Percentiles rank a stretch among this genome's conserved stretches.
phyloP scores from a whole-genome alignment of 2,113 vertebrate genomes.

The Gallinago undulata region DNA sequence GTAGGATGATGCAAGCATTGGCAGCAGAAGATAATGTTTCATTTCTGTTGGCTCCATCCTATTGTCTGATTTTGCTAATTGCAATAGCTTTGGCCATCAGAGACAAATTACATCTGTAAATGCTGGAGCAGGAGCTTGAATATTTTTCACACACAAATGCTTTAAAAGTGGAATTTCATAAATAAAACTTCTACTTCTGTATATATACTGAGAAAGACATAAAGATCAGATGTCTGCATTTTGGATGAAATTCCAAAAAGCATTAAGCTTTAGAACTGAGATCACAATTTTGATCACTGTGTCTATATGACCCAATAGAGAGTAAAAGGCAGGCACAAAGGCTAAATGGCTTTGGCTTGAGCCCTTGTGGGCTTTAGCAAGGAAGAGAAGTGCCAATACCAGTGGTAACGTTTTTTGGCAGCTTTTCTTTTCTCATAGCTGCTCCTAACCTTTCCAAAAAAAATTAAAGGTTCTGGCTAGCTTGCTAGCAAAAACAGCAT shows the following conservation, averaged over 20 bases:
- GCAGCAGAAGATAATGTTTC: constrained; percentile 25
- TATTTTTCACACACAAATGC: not conserved
- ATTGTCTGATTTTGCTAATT: constrained; percentile 38
- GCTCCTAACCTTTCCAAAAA: not conserved
- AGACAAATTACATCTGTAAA: not conserved
- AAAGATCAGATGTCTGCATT: not conserved
- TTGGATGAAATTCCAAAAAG: not conserved
- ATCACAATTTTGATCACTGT: not conserved
- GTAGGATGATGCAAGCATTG: constrained; percentile 40
- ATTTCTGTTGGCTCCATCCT: constrained; percentile 46
- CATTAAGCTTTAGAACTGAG: not conserved
- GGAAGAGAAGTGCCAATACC: not conserved
- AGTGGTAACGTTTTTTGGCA: not conserved
- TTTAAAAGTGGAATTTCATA: not conserved
- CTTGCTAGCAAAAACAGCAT: not conserved
- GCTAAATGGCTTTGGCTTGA: constrained; percentile 24
- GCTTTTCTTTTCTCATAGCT: not conserved
- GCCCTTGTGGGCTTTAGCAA: not conserved
- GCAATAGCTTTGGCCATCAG: not conserved
- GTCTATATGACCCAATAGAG: not conserved
- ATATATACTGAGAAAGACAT: not conserved
- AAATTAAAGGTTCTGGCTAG: not conserved
- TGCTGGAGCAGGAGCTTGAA: not conserved
- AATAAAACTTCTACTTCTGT: not conserved
- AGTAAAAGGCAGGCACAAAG: not conserved